Percentiles rank a stretch among this genome's conserved stretches.
Evolutionary conservation across 1,140 invertebrate species (phyloP).

Genomic region (Pachypsylla venusta): DNA sequence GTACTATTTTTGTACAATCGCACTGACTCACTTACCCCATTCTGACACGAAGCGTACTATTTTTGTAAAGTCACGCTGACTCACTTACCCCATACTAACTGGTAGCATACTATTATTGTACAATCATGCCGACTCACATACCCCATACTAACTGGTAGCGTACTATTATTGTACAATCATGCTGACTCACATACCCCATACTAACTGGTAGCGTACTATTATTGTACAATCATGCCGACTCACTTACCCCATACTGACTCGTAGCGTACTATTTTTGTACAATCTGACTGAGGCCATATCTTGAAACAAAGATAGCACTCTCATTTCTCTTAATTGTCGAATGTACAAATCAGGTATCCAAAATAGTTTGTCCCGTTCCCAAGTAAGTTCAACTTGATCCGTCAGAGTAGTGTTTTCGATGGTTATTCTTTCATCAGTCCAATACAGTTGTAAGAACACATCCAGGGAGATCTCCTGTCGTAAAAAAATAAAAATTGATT

Average conservation of each 20-base stretch:
- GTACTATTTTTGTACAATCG: conserved; percentile 36
- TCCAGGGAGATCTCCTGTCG: conserved; percentile 41
- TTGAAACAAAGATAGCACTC: conserved; percentile 38
- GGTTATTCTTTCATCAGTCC: conserved; percentile 36
- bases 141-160: background rate
- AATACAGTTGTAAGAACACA: conserved; percentile 42
- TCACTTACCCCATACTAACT: background rate
- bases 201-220: background rate
- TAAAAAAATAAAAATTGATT: no score
- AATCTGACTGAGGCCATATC: conserved; percentile 41
- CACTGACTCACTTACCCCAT: conserved; percentile 40
- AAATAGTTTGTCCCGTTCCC: conserved; percentile 29
- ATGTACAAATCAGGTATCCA: conserved; percentile 43
- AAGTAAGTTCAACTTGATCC: conserved; percentile 26
- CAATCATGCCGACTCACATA: background rate
- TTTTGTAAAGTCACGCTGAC: no score
- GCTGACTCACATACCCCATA: background rate
- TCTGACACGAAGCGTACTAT: conserved; percentile 34
- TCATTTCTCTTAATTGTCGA: conserved; percentile 40
- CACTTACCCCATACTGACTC: conserved; percentile 40
- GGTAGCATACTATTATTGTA: no score
- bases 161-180: background rate
- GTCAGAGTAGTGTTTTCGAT: conserved; percentile 27
- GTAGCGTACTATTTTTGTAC: conserved; percentile 39
- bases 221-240: background rate